Conservation (phyloP, 2,888 invertebrate species). For the Coelinius sp. region DNA sequence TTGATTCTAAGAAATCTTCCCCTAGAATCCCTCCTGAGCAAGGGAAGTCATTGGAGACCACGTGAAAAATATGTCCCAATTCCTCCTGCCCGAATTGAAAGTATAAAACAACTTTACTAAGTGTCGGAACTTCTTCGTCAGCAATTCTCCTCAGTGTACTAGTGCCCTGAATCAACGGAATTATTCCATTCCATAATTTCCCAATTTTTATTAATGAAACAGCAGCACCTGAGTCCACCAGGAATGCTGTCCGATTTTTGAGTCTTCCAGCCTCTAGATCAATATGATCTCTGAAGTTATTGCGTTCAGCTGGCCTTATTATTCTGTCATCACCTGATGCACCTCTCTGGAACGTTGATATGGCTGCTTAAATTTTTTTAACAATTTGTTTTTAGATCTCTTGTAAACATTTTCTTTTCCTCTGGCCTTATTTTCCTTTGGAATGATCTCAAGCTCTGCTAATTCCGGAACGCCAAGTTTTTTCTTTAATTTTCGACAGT, state of each 20-base stretch:
- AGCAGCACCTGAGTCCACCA: not conserved
- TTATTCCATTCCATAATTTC: constrained; percentile 5
- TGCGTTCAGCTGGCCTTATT: constrained; percentile 27
- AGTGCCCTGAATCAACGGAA: not conserved
- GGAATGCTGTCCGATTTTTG: constrained; percentile 7
- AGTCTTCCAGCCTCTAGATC: constrained; percentile 43
- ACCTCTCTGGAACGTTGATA: not conserved
- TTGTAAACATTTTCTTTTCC: not conserved
- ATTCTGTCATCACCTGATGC: too few species aligned
- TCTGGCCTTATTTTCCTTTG: not conserved
- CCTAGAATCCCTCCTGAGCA: not conserved
- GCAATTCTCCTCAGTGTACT: not conserved
- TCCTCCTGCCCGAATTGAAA: too few species aligned
- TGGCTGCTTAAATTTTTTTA: not conserved
- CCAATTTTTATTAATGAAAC: not conserved
- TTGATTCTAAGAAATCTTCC: not conserved
- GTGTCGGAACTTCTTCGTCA: too few species aligned
- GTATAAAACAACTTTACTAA: too few species aligned
- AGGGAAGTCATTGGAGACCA: not conserved
- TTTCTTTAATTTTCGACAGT: not conserved
- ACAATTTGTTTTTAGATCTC: not conserved
- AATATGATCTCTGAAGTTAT: constrained; percentile 34
- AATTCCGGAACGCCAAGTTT: not conserved
- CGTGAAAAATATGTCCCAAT: too few species aligned
- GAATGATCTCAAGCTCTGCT: not conserved